These are phyloP conservation scores for Drosophila atripex DNA, from an alignment of 2,888 invertebrate genomes.

Conservation along the genomic window DNA sequence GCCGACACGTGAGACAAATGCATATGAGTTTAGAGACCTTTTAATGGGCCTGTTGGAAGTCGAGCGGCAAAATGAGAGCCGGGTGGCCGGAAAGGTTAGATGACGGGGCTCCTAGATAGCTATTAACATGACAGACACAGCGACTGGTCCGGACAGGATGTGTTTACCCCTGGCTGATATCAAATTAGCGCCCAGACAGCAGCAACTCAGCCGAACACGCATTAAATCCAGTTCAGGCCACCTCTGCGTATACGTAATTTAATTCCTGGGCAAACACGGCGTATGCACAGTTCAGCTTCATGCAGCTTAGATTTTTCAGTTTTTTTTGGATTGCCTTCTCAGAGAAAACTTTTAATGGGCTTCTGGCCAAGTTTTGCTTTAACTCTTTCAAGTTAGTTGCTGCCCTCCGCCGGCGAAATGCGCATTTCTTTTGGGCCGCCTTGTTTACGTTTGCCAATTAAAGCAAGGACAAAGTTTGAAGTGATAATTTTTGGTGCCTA, in stretches of 20 bases:
- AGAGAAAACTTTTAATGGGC: conserved; percentile 23
- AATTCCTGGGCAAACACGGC: conserved; percentile 15
- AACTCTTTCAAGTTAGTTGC: conserved; percentile 25
- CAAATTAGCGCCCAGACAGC: conserved; percentile 35
- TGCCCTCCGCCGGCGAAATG: no score
- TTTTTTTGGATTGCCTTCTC: background rate
- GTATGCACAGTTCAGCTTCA: conserved; percentile 21
- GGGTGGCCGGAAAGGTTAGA: background rate
- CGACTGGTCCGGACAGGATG: conserved; percentile 21
- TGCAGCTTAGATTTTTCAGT: background rate
- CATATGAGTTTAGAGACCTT: conserved; percentile 65
- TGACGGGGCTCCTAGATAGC: conserved; percentile 17
- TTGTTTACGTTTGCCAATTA: conserved; percentile 31
- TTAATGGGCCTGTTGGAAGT: conserved; percentile 40
- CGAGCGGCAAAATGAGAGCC: background rate
- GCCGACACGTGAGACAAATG: conserved; percentile 71
- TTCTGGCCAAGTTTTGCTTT: conserved; percentile 21
- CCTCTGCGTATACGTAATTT: conserved; percentile 42
- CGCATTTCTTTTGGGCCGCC: background rate
- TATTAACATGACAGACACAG: conserved; percentile 57
- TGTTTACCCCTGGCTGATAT: conserved; percentile 28
- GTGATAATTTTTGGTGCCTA: conserved; percentile 27
- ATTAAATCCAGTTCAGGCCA: conserved; percentile 12
- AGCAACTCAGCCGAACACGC: conserved; percentile 16
- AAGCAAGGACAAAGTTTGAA: conserved; percentile 27